A percentile compares a stretch with the other conserved stretches of the same genome.
These are phyloP conservation scores for Sphaeramia orbicularis DNA, from an alignment of 2,797 vertebrate species.

Conservation along the genomic window DNA sequence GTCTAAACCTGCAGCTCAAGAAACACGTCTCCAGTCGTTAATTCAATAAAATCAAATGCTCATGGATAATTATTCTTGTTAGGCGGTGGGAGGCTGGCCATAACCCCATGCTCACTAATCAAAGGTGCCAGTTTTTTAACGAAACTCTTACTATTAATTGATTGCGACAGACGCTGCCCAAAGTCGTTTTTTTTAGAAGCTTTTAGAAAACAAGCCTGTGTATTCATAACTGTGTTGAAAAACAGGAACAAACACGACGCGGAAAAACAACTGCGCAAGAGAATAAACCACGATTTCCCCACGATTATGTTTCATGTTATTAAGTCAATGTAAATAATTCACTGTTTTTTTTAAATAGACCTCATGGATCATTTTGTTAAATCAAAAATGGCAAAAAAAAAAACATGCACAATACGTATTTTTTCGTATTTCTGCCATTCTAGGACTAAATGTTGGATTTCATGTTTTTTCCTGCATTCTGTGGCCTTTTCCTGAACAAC, in stretches of 20 bases:
- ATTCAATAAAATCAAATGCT: slow-evolving; percentile 69
- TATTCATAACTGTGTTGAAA: slow-evolving; percentile 1
- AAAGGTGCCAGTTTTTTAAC: slow-evolving; percentile 50
- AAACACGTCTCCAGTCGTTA: slow-evolving; percentile 50
- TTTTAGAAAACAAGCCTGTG: slow-evolving; percentile 26
- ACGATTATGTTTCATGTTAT: neutral
- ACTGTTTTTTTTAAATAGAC: neutral
- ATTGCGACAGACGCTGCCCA: slow-evolving; percentile 25
- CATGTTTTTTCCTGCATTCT: slow-evolving; percentile 21
- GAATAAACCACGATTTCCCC: neutral
- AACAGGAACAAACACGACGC: neutral
- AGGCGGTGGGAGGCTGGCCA: slow-evolving; percentile 50
- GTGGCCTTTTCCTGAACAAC: slow-evolving; percentile 26
- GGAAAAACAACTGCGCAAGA: neutral
- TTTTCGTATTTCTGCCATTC: neutral
- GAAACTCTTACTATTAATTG: slow-evolving; percentile 48
- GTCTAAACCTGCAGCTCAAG: slow-evolving; percentile 29
- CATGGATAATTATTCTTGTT: slow-evolving; percentile 61
- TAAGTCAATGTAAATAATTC: neutral
- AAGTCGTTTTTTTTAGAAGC: slow-evolving; percentile 30
- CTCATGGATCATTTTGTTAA: neutral
- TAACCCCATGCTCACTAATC: slow-evolving; percentile 57
- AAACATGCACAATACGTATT: neutral
- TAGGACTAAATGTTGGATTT: neutral
- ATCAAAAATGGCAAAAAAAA: too few relatives aligned